Base-by-base conservation (phyloP, 2,888 invertebrate species). In the Lasioglossum villosulum region DNA sequence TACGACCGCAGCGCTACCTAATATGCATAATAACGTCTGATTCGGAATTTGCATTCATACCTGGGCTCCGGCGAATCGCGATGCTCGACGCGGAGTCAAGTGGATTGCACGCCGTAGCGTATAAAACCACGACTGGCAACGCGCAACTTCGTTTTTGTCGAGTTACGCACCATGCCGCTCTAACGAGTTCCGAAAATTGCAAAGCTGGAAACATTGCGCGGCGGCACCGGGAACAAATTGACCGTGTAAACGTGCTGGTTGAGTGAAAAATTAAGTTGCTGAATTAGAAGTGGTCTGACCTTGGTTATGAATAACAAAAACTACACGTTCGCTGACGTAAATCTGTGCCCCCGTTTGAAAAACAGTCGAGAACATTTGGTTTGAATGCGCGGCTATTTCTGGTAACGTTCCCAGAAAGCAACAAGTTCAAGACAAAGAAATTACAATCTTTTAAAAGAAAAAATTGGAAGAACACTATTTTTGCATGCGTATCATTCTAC, bases 11-110 rank as follows among this genome's bases (percentile, higher is more conserved):
- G 82, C 82, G 84, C 85, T 89, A 88, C 84, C 91, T 91, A 91
- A 92, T 92, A 92, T 92, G 90, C 92, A 92, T 93, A 93, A 91
- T 92, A 90, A 91, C 90, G 88, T 90, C 92, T 89, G 91, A 93
- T 91, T 92, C 87, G 73, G 80, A 90, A 93, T 93, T 92, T 92
- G 90, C 92, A 92, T 93, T 92, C 91, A 88, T 92, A 90, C 87
- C 88, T 90, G 88, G 72, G 70, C 66, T 2, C 63, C 27, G 59
- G 16, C 56, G 84, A 75, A 73, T 72, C 66, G 71, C 75, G 74
- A 75, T 48, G 48, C 73, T 52, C 39, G 70, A 45, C 34, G 48
- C 63, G 27, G 27, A 30, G 59, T n/a, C 56, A 66, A 52, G n/a
- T 23, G 27, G 23, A 30, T 63, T 19, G 34, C 27, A 72, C 37